A percentile compares a stretch with the other conserved stretches of the same genome.
Evolutionary conservation across 2,888 invertebrate species (phyloP).

Genomic region (Drosophila pseudotakahashii): DNA sequence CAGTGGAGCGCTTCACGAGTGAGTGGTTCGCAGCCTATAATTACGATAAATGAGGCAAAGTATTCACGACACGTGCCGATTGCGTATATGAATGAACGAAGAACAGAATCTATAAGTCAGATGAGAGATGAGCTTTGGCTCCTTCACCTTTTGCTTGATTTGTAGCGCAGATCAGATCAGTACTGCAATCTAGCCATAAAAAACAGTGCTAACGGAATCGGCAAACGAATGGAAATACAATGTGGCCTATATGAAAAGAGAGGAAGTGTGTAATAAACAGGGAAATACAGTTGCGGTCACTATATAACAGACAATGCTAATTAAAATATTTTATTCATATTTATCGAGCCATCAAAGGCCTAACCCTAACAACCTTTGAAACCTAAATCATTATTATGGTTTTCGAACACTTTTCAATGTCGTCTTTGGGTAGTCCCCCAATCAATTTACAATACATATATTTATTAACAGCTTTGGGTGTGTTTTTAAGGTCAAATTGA

Average conservation of each 20-base stretch:
- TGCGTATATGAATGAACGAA: conserved; percentile 7
- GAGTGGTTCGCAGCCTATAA: conserved; percentile 21
- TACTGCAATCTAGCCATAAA: conserved; percentile 8
- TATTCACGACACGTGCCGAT: conserved; percentile 37
- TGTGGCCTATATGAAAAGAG: conserved; percentile 1
- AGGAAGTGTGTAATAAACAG: conserved; percentile 20
- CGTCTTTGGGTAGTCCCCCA: conserved; percentile 20
- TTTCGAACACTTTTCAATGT: conserved; percentile 19
- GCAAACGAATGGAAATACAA: neutral
- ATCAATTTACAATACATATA: conserved; percentile 16
- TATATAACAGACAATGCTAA: conserved; percentile 8
- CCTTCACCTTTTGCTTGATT: conserved; percentile 16
- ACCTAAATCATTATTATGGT: conserved; percentile 1
- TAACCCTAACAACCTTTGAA: conserved; percentile 18
- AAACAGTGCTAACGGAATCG: conserved; percentile 28
- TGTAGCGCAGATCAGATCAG: neutral
- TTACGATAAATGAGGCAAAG: conserved; percentile 35
- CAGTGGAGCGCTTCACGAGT: conserved; percentile 22
- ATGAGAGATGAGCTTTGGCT: neutral
- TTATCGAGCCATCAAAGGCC: conserved; percentile 1
- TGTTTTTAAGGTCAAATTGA: conserved; percentile 41
- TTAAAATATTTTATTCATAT: conserved; percentile 25
- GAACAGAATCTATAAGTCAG: conserved; percentile 11
- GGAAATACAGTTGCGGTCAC: conserved; percentile 7
- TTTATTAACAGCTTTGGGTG: conserved; percentile 38